Percentiles rank a stretch among this genome's conserved stretches.
These are phyloP conservation scores for Scopus umbretta DNA, from an alignment of 2,113 vertebrate genomes.

Conservation along the genomic window DNA sequence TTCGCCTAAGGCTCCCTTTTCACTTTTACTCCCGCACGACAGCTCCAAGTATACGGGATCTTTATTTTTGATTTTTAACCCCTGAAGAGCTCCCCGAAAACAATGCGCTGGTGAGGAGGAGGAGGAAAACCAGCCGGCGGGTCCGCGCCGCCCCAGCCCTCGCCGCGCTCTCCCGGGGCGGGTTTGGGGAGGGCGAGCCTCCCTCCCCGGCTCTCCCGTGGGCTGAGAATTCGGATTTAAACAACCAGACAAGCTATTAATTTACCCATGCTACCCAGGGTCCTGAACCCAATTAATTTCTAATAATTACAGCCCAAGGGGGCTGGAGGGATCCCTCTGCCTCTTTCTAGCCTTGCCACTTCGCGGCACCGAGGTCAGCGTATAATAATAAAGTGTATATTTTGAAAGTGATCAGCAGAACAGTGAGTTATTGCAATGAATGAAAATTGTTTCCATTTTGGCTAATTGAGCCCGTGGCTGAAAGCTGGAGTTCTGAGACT, in stretches of 20 bases:
- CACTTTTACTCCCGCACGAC: constrained; percentile 91
- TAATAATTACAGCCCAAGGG: constrained; percentile 93
- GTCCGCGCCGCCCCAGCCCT: constrained; percentile 13
- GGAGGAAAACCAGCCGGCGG: constrained; percentile 67
- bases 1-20: constrained; percentile 94
- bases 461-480: constrained; percentile 85
- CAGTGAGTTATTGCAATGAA: constrained; percentile 88
- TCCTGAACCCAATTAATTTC: constrained; percentile 95
- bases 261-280: constrained; percentile 82
- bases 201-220: constrained; percentile 70
- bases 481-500: constrained; percentile 74
- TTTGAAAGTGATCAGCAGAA: constrained; percentile 80
- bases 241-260: constrained; percentile 84
- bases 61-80: constrained; percentile 91
- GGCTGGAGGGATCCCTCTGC: constrained; percentile 76
- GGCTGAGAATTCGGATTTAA: constrained; percentile 81
- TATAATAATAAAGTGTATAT: constrained; percentile 87
- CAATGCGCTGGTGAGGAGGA: constrained; percentile 64
- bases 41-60: constrained; percentile 82
- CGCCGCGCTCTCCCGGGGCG: constrained; percentile 32
- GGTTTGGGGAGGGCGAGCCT: constrained; percentile 47
- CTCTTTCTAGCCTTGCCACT: constrained; percentile 77
- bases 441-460: constrained; percentile 93
- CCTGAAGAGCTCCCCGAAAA: constrained; percentile 79
- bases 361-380: constrained; percentile 80